These are phyloP conservation scores for Mythimna pallens DNA, from an alignment of 2,888 invertebrate species.

Conservation along the genomic window DNA sequence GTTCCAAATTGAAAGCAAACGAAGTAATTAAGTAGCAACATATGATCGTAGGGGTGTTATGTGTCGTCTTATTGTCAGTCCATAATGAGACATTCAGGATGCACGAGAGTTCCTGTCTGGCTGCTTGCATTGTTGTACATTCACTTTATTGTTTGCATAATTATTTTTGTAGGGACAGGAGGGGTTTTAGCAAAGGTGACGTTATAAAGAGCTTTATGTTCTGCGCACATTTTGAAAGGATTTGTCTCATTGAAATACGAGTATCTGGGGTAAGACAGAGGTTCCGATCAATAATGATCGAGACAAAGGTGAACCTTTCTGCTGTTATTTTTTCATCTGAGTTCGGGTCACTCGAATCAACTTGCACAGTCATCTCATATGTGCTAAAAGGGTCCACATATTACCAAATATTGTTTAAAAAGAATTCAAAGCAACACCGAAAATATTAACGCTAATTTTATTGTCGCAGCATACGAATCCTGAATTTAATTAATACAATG, in stretches of 20 bases:
- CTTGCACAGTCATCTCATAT: constrained; percentile 7
- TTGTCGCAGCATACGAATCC: constrained; percentile 44
- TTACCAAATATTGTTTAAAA: not conserved
- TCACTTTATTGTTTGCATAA: constrained; percentile 36
- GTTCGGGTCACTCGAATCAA: not conserved
- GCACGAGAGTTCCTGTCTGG: constrained; percentile 38
- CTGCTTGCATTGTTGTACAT: constrained; percentile 44
- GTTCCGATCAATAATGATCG: not conserved
- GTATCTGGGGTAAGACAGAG: not conserved
- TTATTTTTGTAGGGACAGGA: constrained; percentile 39
- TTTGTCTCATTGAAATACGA: constrained; percentile 12
- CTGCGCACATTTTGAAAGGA: not conserved
- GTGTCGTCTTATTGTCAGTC: constrained; percentile 44
- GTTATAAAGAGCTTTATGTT: not conserved
- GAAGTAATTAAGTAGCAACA: constrained; percentile 35
- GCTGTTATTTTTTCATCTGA: constrained; percentile 7
- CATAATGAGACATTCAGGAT: constrained; percentile 49
- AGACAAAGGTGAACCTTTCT: not conserved
- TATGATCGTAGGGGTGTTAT: constrained; percentile 21
- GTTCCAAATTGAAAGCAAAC: constrained; percentile 6
- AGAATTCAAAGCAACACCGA: constrained; percentile 22
- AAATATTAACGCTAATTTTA: constrained; percentile 43
- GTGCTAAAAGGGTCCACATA: not conserved
- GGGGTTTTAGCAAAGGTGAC: constrained; percentile 6
- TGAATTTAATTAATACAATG: constrained; percentile 64